A percentile compares a stretch with the other conserved stretches of the same genome.
phyloP scores from a whole-genome alignment of 2,797 vertebrate genomes.

The Serranus cabrilla region DNA sequence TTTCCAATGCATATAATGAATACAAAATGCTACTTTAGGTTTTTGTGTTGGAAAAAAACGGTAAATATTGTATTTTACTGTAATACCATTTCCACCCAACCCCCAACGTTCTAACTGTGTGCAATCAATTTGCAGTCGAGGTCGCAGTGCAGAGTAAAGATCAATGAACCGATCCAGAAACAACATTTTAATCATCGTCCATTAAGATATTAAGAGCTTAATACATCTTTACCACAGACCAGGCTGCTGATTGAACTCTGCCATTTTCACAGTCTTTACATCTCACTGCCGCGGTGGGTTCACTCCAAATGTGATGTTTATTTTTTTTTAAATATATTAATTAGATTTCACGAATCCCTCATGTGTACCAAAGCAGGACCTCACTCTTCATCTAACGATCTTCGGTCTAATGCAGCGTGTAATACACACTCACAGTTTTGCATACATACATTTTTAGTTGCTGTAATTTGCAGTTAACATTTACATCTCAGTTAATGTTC shows the following conservation, averaged over 20 bases:
- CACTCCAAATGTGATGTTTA: background rate
- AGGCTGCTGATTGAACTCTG: background rate
- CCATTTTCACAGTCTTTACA: background rate
- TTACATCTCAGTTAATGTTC: background rate
- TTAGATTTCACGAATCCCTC: background rate
- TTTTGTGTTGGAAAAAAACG: background rate
- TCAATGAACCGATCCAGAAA: conserved; percentile 12
- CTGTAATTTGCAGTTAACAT: background rate
- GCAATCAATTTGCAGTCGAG: conserved; percentile 3
- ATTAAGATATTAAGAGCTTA: conserved; percentile 8
- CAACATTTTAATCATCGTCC: conserved; percentile 13
- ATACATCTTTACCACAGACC: conserved; percentile 5
- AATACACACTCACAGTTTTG: background rate
- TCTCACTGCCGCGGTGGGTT: background rate
- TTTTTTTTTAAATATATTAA: background rate
- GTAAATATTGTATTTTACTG: conserved; percentile 1
- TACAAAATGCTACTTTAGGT: background rate
- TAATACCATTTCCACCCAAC: background rate
- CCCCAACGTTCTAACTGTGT: background rate
- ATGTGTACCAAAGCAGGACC: background rate
- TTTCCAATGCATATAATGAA: background rate
- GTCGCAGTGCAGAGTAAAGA: background rate
- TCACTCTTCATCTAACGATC: background rate
- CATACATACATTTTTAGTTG: background rate
- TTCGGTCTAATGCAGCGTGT: background rate